Conservation (phyloP, 2,797 vertebrate genomes). For the Mionectes olivaceus region DNA sequence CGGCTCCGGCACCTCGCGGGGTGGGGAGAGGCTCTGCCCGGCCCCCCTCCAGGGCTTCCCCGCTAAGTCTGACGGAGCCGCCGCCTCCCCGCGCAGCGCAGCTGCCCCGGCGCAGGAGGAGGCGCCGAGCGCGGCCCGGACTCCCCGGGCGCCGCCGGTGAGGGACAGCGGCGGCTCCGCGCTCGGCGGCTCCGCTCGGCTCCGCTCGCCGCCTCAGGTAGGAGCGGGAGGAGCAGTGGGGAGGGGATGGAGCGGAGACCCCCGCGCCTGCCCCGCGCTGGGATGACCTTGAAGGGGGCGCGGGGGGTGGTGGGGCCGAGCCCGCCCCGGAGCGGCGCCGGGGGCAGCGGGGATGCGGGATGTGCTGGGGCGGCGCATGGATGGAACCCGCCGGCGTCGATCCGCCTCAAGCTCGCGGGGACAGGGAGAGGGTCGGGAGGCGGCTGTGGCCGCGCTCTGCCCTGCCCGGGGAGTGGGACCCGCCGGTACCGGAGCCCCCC, state of each 20-base stretch:
- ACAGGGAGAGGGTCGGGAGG: neutral
- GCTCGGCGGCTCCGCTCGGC: neutral
- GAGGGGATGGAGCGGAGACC: neutral
- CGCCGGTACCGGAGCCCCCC: neutral
- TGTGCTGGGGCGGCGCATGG: neutral
- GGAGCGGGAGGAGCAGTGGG: neutral
- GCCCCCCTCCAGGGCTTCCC: conserved; percentile 5
- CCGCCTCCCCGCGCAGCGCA: conserved; percentile 35
- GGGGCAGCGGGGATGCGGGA: neutral
- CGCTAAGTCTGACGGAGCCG: conserved; percentile 5
- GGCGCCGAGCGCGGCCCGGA: conserved; percentile 31
- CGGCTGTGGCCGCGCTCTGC: neutral
- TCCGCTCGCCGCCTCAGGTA: conserved; percentile 31
- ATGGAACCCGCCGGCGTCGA: neutral
- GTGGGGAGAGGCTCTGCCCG: conserved; percentile 31
- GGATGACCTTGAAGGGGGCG: conserved; percentile 30
- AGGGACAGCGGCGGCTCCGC: conserved; percentile 12
- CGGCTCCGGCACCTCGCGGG: neutral
- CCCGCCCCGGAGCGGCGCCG: neutral
- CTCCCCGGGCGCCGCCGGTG: conserved; percentile 10
- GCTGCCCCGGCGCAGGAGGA: conserved; percentile 47
- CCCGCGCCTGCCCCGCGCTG: neutral
- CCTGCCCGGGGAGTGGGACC: neutral
- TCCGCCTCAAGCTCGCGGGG: rapidly evolving
- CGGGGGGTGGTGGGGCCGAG: neutral